Base-by-base conservation (phyloP, 2,113 vertebrate species). In the Rana temporaria region DNA sequence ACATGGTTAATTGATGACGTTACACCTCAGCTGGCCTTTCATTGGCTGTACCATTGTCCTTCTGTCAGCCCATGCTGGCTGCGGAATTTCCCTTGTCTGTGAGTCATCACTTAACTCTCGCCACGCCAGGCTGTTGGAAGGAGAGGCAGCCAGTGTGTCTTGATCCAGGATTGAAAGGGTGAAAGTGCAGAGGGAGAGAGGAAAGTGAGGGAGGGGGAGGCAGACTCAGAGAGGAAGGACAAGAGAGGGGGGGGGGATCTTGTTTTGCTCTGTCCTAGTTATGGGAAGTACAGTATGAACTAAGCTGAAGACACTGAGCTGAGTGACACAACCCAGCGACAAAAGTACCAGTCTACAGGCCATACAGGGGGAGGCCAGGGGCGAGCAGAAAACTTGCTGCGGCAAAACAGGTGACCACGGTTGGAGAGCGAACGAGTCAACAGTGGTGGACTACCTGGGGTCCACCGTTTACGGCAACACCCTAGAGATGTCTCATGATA, bases 401-500 rank as follows among this genome's bases (percentile, higher is more conserved):
- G 22, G 6, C 32, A 34, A 4, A 65, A 26, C 59, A 22, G 24
- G 63, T 34, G 32, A 68, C n/a, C 15, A 34, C 12, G 63, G 63
- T 24, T 16, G 22, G 5, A 30, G 63, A n/a, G 18, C 6, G 59
- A 62, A 19, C 19, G 0, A 65, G 24, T 26, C 63, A 65, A 26
- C 63, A 16, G 4, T 0, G 17, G 52, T n/a, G 77, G 67, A 70
- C 32, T 59, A 32, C 20, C 52, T 5, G 66, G 56, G 48, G 24
- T n/a, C 64, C 52, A 18, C 20, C 62, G 3, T 19, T 59, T 6
- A 60, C 56, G 59, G 68, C 19, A 53, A 48, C 17, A 53, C 63
- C 15, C 71, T 63, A 66, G 80, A 62, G 71, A 82, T 82, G 80
- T 75, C 80, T 82, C 62, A 82, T 82, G 80, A 75, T 53, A 75